These are phyloP conservation scores for Latrodectus geometricus DNA, from an alignment of 1,140 invertebrate genomes.

Conservation along the genomic window DNA sequence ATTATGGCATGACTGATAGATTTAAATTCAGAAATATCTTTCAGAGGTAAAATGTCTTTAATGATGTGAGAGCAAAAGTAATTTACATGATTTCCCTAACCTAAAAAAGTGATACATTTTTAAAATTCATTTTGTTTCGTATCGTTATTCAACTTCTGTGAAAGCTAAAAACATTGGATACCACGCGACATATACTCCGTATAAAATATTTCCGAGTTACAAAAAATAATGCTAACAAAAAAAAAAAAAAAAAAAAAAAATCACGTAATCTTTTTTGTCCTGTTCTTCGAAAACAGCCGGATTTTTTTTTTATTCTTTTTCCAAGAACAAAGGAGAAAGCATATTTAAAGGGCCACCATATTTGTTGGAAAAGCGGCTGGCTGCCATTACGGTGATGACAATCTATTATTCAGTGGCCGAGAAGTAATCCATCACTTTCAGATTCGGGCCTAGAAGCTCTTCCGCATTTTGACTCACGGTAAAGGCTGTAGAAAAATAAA, in stretches of 20 bases:
- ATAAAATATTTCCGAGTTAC: not conserved
- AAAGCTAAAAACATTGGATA: not conserved
- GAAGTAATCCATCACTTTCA: slow-evolving; percentile 57
- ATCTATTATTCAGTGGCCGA: slow-evolving; percentile 58
- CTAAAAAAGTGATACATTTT: not conserved
- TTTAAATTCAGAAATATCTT: too few species aligned
- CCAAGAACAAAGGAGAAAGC: not conserved
- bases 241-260: not conserved
- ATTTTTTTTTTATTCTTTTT: not conserved
- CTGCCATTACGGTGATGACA: slow-evolving; percentile 56
- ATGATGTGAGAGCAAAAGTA: too few species aligned
- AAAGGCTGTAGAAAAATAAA: slow-evolving; percentile 21
- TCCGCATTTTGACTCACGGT: slow-evolving; percentile 7
- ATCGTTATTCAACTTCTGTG: not conserved
- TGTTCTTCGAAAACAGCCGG: too few species aligned
- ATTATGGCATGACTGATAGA: too few species aligned
- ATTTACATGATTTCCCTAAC: not conserved
- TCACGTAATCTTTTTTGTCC: too few species aligned
- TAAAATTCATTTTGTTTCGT: not conserved
- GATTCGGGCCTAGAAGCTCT: slow-evolving; percentile 38
- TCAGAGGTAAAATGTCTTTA: too few species aligned
- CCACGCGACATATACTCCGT: not conserved
- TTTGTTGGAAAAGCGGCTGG: slow-evolving; percentile 21
- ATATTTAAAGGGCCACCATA: slow-evolving; percentile 22
- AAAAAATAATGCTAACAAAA: not conserved